Percentiles rank a stretch among this genome's conserved stretches.
Conservation (phyloP, 2,888 invertebrate species). For the Lymantria dispar region DNA sequence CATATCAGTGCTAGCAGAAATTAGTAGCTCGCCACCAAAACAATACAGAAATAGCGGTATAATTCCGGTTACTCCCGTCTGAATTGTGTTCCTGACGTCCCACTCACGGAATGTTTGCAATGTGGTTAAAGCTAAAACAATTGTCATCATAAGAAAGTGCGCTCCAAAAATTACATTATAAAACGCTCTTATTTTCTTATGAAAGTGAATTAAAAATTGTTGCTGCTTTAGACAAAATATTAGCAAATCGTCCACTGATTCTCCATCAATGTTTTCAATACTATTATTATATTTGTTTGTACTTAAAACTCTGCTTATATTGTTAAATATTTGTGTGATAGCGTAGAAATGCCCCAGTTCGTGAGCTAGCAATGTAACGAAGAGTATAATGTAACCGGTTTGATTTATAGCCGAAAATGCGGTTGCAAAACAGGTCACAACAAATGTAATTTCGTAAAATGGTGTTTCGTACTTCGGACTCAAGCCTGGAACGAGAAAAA, state of each 20-base stretch:
- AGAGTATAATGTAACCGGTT: constrained; percentile 57
- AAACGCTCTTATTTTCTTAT: constrained; percentile 41
- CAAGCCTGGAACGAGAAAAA: constrained; percentile 43
- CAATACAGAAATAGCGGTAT: constrained; percentile 58
- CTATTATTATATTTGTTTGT: constrained; percentile 7
- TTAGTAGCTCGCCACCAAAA: constrained; percentile 57
- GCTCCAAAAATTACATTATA: constrained; percentile 52
- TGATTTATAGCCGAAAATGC: constrained; percentile 57
- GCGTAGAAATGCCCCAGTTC: constrained; percentile 57
- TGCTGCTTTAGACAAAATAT: constrained; percentile 53
- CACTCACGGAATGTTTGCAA: constrained; percentile 55
- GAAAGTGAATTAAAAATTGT: constrained; percentile 50
- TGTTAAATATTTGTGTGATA: constrained; percentile 46
- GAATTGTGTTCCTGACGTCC: constrained; percentile 51
- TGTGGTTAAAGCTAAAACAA: constrained; percentile 55
- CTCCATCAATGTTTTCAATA: neutral
- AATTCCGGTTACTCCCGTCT: constrained; percentile 50
- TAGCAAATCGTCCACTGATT: constrained; percentile 37
- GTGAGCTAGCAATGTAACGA: constrained; percentile 48
- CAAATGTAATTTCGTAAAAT: constrained; percentile 49
- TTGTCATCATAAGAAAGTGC: constrained; percentile 56
- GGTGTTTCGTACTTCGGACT: constrained; percentile 52
- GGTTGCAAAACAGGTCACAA: constrained; percentile 43
- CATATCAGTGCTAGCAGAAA: constrained; percentile 47
- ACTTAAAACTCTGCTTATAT: constrained; percentile 30